Percentiles rank a stretch among this genome's conserved stretches.
These are phyloP conservation scores for Cataglyphis rosenhaueri DNA, from an alignment of 2,888 invertebrate genomes.

Conservation along the genomic window DNA sequence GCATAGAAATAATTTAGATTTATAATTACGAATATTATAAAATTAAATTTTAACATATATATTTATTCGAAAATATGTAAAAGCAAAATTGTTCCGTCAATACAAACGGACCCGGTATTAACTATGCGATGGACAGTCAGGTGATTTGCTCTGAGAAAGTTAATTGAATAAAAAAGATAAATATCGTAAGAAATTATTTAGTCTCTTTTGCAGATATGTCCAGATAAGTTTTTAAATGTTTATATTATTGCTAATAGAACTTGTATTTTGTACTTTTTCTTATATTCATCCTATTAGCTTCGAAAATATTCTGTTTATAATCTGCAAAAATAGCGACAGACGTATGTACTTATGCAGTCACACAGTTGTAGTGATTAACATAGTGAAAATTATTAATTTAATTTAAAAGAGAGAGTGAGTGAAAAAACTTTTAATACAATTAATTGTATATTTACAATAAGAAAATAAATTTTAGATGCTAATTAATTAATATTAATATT, in stretches of 20 bases:
- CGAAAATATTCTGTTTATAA: constrained; percentile 30
- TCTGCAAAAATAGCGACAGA: constrained; percentile 65
- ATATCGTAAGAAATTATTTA: not conserved
- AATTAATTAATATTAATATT: not conserved
- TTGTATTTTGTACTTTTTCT: constrained; percentile 61
- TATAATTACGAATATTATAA: not conserved
- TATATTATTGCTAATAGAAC: constrained; percentile 51
- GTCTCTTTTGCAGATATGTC: constrained; percentile 61
- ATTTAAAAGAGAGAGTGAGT: not conserved
- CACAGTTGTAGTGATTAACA: constrained; percentile 1
- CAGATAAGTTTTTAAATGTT: constrained; percentile 61
- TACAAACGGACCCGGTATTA: not conserved
- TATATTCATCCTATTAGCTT: constrained; percentile 1
- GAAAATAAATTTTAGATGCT: not conserved
- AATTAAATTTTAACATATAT: not conserved
- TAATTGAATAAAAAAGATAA: not conserved
- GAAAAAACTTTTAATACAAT: not conserved
- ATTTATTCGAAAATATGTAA: not conserved
- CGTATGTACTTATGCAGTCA: constrained; percentile 14
- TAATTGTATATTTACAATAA: not conserved
- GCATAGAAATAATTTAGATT: not conserved
- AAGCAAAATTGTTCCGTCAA: not conserved
- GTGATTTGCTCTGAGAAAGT: not conserved
- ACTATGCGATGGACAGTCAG: not conserved
- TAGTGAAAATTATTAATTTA: constrained; percentile 2